A percentile compares a stretch with the other conserved stretches of the same genome.
Conservation (phyloP, 1,140 invertebrate genomes). For the Ephestia elutella region DNA sequence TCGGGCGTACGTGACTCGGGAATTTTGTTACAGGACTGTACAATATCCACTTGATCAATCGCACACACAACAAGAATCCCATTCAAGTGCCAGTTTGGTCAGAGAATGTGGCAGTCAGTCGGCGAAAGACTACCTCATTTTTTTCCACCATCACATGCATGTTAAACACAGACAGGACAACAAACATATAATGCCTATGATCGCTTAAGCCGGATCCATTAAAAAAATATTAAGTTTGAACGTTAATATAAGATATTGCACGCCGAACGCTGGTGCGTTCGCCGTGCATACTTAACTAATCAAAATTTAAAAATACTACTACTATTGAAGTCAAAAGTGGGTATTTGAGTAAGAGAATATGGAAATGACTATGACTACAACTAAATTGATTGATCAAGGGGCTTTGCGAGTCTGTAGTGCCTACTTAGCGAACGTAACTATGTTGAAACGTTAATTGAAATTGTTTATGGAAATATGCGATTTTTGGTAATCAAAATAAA, state of each 20-base stretch:
- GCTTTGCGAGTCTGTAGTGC: constrained; percentile 1
- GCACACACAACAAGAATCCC: not conserved
- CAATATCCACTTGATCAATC: constrained; percentile 17
- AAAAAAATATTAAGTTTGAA: too few relatives aligned
- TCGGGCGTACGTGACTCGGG: constrained; percentile 35
- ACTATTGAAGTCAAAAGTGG: not conserved
- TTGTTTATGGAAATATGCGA: constrained; percentile 7
- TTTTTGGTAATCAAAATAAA: not conserved
- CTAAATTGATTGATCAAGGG: constrained; percentile 4
- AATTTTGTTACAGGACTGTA: constrained; percentile 16
- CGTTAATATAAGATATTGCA: too few relatives aligned
- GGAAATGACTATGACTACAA: not conserved
- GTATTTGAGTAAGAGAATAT: not conserved
- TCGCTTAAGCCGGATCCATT: not conserved
- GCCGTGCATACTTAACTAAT: too few relatives aligned
- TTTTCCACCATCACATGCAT: not conserved
- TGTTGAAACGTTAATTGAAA: not conserved
- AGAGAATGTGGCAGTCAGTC: not conserved
- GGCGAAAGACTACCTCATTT: not conserved
- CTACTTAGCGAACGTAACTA: not conserved
- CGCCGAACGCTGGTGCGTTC: too few relatives aligned
- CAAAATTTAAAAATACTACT: not conserved
- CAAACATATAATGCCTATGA: not conserved
- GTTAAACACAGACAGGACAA: not conserved
- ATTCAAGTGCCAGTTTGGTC: not conserved